phyloP scores from a whole-genome alignment of 2,113 vertebrate genomes.

The Geothlypis trichas region DNA sequence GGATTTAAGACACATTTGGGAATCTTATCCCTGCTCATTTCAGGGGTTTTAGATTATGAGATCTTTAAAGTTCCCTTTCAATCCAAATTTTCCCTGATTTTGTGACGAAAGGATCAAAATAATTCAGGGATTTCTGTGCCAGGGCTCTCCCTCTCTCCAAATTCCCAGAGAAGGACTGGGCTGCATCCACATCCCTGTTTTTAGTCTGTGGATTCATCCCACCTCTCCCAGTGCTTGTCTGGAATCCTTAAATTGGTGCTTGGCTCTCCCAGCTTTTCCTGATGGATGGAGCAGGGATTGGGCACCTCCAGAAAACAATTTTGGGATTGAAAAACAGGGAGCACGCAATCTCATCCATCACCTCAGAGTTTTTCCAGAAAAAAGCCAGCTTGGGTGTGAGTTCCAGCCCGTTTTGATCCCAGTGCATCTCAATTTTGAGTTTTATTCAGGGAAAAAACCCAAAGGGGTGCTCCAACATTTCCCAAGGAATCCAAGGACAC shows the following conservation, averaged over 20 bases:
- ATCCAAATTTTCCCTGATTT: background rate
- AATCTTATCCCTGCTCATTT: background rate
- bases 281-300: background rate
- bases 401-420: background rate
- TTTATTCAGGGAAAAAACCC: background rate
- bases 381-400: background rate
- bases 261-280: background rate
- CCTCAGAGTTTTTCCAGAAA: background rate
- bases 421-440: background rate
- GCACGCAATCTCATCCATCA: background rate
- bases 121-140: background rate
- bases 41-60: accelerated
- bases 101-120: background rate
- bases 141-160: background rate
- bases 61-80: background rate
- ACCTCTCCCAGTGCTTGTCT: background rate
- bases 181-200: background rate
- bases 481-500: background rate
- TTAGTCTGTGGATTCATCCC: background rate
- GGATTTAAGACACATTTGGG: background rate
- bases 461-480: accelerated
- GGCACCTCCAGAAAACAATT: background rate
- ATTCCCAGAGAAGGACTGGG: background rate
- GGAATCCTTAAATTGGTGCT: background rate
- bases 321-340: background rate